These are phyloP conservation scores for Gymnobelideus leadbeateri DNA, from an alignment of 2,113 vertebrate genomes.

Conservation along the genomic window DNA sequence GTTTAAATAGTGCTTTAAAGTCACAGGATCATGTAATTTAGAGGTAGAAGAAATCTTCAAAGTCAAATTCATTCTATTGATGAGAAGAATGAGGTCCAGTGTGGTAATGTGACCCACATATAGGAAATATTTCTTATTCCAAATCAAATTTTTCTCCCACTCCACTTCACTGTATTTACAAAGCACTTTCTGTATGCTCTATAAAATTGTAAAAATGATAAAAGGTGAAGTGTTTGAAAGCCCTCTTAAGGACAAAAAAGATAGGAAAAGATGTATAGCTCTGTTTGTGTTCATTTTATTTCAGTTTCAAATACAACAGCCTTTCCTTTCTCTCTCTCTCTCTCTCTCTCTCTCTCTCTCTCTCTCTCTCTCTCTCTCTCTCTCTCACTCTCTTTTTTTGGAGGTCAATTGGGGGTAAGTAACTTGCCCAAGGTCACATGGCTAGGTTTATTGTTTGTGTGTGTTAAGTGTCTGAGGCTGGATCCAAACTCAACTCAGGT, in stretches of 20 bases:
- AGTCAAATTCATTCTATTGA: neutral
- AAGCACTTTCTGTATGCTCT: neutral
- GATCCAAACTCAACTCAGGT: no score
- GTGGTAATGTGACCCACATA: neutral
- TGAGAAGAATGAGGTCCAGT: neutral
- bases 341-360: no score
- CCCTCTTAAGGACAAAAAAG: neutral
- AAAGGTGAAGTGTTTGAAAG: neutral
- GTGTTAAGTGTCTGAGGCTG: no score
- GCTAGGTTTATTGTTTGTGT: no score
- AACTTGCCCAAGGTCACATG: no score
- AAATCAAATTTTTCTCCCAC: neutral
- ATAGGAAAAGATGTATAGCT: neutral
- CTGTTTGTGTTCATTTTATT: neutral
- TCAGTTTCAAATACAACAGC: neutral
- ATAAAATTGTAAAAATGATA: neutral
- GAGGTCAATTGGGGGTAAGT: no score
- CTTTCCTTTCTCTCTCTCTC: slow-evolving; percentile 29
- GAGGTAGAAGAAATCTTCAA: neutral
- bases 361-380: no score
- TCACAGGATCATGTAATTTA: neutral
- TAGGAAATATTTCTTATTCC: neutral
- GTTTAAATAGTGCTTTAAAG: neutral
- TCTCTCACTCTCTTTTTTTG: no score
- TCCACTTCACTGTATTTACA: neutral